phyloP scores from a whole-genome alignment of 2,113 vertebrate species.

The Pachycephala philippinensis region DNA sequence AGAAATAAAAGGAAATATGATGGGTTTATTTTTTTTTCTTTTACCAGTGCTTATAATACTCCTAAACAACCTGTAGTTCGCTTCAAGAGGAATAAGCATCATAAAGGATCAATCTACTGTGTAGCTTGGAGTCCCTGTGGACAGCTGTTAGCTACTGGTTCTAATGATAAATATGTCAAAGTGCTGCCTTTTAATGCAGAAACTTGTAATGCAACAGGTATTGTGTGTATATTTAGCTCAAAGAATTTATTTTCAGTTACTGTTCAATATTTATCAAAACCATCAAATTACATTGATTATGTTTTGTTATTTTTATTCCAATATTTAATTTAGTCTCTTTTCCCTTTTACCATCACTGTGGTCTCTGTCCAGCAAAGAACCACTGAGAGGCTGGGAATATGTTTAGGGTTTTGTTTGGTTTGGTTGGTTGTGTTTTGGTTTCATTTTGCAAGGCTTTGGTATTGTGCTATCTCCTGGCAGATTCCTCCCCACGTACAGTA shows the following conservation, averaged over 20 bases:
- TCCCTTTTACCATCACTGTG: not conserved
- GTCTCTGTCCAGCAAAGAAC: not conserved
- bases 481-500: not conserved
- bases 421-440: not conserved
- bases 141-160: slow-evolving; percentile 93
- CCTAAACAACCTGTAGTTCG: slow-evolving; percentile 86
- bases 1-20: not conserved
- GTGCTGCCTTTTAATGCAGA: slow-evolving; percentile 95
- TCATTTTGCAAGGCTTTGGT: not conserved
- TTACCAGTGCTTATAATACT: slow-evolving; percentile 70
- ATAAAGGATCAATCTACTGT: slow-evolving; percentile 98
- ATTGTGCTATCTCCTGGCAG: not conserved
- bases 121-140: slow-evolving; percentile 98
- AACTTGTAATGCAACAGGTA: slow-evolving; percentile 95
- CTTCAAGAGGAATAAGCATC: slow-evolving; percentile 98
- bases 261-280: not conserved
- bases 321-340: not conserved
- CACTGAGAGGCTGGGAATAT: not conserved
- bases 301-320: not conserved
- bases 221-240: not conserved
- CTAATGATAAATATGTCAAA: slow-evolving; percentile 98
- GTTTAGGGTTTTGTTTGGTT: not conserved
- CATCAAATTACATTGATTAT: not conserved
- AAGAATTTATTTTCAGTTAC: not conserved
- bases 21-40: not conserved